phyloP scores from a whole-genome alignment of 2,797 vertebrate genomes.

The Chelidonichthys spinosus region DNA sequence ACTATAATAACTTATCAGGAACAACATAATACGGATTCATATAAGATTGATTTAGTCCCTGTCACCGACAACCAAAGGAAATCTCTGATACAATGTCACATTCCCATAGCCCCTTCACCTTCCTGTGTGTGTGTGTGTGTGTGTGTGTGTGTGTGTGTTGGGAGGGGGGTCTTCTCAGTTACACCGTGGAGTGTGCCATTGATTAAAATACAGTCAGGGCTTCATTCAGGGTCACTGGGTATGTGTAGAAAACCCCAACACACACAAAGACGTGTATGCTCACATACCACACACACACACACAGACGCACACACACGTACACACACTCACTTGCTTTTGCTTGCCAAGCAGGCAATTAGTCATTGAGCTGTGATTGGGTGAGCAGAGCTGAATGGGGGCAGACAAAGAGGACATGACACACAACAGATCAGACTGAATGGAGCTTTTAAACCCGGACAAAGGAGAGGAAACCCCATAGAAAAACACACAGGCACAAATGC shows the following conservation, averaged over 20 bases:
- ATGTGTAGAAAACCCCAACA: constrained; percentile 74
- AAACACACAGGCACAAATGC: constrained; percentile 46
- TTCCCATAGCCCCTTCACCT: constrained; percentile 43
- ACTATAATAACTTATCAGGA: constrained; percentile 19
- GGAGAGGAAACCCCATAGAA: constrained; percentile 77
- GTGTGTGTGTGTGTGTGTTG: constrained; percentile 18
- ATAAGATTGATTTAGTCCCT: constrained; percentile 4
- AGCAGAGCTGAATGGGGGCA: constrained; percentile 83
- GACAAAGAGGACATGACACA: constrained; percentile 82
- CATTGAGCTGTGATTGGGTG: constrained; percentile 86
- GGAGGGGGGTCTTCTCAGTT: constrained; percentile 67
- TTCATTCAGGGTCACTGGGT: constrained; percentile 82
- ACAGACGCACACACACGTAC: constrained; percentile 25
- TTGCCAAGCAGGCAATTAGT: constrained; percentile 86
- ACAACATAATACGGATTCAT: constrained; percentile 2
- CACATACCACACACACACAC: constrained; percentile 34
- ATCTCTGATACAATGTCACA: constrained; percentile 39
- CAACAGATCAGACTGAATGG: constrained; percentile 80
- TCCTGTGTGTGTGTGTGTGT: constrained; percentile 27
- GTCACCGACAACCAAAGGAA: constrained; percentile 36
- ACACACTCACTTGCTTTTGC: constrained; percentile 64
- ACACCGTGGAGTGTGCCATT: constrained; percentile 73
- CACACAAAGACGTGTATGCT: constrained; percentile 48
- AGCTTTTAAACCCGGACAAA: constrained; percentile 79
- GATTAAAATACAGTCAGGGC: constrained; percentile 75